Evolutionary conservation across 2,888 invertebrate species (phyloP).

Genomic region (Amphipoea lucens): DNA sequence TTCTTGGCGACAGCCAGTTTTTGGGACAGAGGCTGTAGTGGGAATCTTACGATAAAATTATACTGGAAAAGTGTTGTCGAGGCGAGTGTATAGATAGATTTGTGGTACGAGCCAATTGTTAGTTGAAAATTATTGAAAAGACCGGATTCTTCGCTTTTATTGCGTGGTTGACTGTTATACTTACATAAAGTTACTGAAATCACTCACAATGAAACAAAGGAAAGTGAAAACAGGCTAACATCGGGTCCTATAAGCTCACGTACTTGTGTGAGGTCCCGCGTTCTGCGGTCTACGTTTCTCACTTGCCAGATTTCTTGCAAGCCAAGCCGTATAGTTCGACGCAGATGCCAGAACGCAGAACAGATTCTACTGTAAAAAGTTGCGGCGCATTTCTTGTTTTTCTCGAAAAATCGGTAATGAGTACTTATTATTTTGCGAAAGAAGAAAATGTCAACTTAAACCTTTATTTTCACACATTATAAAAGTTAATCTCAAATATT

Average conservation of each 20-base stretch:
- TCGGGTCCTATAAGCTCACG: neutral
- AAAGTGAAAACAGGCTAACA: neutral
- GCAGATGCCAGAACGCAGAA: neutral
- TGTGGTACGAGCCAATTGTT: conserved; percentile 12
- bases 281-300: neutral
- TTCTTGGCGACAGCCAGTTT: conserved; percentile 87
- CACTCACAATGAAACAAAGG: neutral
- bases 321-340: neutral
- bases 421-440: neutral
- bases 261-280: neutral
- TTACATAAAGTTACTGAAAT: neutral
- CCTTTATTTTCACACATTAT: conserved; percentile 34
- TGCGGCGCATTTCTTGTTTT: neutral
- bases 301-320: neutral
- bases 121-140: conserved; percentile 5
- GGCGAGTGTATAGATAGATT: conserved; percentile 47
- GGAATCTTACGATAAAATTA: conserved; percentile 62
- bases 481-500: conserved; percentile 19
- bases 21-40: conserved; percentile 75
- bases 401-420: neutral
- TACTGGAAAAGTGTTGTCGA: conserved; percentile 58
- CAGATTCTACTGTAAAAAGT: neutral
- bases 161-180: neutral
- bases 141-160: neutral
- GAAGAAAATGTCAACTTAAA: neutral